A percentile compares a stretch with the other conserved stretches of the same genome.
phyloP scores from a whole-genome alignment of 2,888 invertebrate genomes.

The Tinea pellionella region DNA sequence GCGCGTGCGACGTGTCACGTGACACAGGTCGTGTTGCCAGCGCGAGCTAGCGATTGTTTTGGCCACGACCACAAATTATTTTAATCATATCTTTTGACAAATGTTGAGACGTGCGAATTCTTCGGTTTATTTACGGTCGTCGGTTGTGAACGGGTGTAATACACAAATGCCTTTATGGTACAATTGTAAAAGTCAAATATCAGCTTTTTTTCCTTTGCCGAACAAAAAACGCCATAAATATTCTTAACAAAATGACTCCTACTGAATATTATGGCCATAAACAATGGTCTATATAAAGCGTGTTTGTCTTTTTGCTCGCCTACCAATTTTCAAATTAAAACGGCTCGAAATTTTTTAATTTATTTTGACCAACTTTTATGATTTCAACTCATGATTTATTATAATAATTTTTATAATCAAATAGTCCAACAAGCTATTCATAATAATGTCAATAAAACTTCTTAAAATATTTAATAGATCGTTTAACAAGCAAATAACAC shows the following conservation, averaged over 20 bases:
- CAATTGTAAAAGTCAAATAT: slow-evolving; percentile 63
- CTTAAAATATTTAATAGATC: too few relatives aligned
- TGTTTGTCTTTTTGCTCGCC: slow-evolving; percentile 50
- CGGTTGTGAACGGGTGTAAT: slow-evolving; percentile 52
- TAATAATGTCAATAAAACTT: too few relatives aligned
- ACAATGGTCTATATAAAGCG: slow-evolving; percentile 58
- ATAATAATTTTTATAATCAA: too few relatives aligned
- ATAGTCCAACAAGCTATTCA: too few relatives aligned
- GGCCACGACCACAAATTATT: slow-evolving; percentile 13
- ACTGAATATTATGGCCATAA: slow-evolving; percentile 64
- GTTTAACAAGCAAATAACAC: not conserved
- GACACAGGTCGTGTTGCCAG: too few relatives aligned
- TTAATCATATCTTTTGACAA: slow-evolving; percentile 26
- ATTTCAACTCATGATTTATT: too few relatives aligned
- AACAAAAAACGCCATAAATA: slow-evolving; percentile 64
- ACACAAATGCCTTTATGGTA: slow-evolving; percentile 61
- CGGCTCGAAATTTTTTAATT: not conserved
- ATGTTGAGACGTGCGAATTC: slow-evolving; percentile 40
- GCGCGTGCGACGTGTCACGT: slow-evolving; percentile 34
- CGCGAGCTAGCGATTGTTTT: slow-evolving; percentile 15
- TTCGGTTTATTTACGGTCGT: slow-evolving; percentile 35
- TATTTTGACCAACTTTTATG: not conserved
- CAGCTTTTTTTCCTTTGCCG: slow-evolving; percentile 45
- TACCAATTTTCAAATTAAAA: slow-evolving; percentile 36
- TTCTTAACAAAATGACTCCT: slow-evolving; percentile 62